Conservation (phyloP, 37 sponge, comb jelly and placozoan species). For the Chondrosia reniformis region DNA sequence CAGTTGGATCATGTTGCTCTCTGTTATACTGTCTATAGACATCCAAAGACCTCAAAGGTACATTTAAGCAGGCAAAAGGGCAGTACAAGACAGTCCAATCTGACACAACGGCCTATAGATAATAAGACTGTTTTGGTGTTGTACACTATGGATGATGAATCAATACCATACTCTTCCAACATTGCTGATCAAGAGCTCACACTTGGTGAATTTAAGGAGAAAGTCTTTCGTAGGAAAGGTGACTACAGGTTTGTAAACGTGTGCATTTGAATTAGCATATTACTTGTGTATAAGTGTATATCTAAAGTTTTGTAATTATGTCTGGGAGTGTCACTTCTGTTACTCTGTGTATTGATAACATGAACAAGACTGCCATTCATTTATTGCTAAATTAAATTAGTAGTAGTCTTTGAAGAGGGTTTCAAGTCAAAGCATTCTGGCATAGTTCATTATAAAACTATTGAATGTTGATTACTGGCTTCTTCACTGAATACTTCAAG, state of each 20-base stretch:
- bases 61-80: too few relatives aligned
- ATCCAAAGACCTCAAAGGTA: background rate
- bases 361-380: too few relatives aligned
- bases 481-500: too few relatives aligned
- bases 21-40: background rate
- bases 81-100: background rate
- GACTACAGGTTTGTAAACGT: constrained; percentile 37
- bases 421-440: too few relatives aligned
- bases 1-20: background rate
- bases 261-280: background rate
- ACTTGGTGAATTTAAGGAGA: constrained; percentile 64
- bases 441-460: too few relatives aligned
- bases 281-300: too few relatives aligned
- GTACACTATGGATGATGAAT: constrained; percentile 37
- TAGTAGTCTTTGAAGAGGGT: too few relatives aligned
- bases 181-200: constrained; percentile 31
- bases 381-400: too few relatives aligned
- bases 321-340: too few relatives aligned
- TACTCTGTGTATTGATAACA: too few relatives aligned
- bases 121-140: constrained; percentile 15
- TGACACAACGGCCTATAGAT: background rate
- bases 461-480: too few relatives aligned
- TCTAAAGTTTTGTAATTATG: too few relatives aligned
- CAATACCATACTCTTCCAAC: constrained; percentile 24
- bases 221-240: constrained; percentile 64